These are phyloP conservation scores for Platalea minor DNA, from an alignment of 2,797 vertebrate genomes.

Conservation along the genomic window DNA sequence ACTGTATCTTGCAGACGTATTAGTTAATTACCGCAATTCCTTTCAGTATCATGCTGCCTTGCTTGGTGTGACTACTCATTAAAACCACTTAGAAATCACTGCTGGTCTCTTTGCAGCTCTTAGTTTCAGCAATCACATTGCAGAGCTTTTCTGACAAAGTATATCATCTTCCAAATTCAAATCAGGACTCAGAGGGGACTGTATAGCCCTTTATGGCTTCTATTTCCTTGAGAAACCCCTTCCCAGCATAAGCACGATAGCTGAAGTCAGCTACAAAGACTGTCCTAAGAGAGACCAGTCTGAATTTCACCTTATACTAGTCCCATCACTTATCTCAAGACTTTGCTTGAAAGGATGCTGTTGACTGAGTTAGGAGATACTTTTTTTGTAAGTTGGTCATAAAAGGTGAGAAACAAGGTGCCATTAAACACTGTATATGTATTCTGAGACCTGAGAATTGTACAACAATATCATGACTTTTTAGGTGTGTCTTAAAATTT, in stretches of 20 bases:
- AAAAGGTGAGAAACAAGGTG: background rate
- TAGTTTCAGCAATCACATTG: background rate
- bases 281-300: background rate
- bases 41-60: background rate
- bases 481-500: background rate
- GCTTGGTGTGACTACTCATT: background rate
- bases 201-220: background rate
- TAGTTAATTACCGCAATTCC: background rate
- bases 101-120: background rate
- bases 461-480: background rate
- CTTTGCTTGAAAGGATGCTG: background rate
- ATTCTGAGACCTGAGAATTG: background rate
- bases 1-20: background rate
- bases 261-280: background rate
- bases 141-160: background rate
- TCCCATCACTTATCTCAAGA: background rate
- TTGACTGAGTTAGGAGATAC: background rate
- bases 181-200: background rate
- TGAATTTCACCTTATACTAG: background rate
- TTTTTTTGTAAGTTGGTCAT: background rate
- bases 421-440: fast-evolving
- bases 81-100: background rate
- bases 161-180: background rate
- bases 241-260: background rate
- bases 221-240: background rate